phyloP scores from a whole-genome alignment of 2,113 vertebrate species.

The Tetrao urogallus region DNA sequence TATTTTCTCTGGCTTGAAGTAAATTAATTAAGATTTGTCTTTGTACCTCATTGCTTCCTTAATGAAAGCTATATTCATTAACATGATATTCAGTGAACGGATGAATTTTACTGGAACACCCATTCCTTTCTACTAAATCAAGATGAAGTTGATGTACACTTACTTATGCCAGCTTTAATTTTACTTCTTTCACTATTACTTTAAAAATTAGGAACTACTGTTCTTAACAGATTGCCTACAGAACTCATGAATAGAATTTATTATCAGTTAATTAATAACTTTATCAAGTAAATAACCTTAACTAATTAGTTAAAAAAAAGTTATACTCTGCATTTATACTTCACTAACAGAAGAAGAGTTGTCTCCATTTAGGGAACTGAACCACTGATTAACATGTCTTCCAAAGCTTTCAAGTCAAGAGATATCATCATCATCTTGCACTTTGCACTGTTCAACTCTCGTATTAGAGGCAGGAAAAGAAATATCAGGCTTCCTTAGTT shows the following conservation, averaged over 20 bases:
- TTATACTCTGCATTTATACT: background rate
- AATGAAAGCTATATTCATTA: background rate
- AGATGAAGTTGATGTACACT: background rate
- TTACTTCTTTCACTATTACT: background rate
- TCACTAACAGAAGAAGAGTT: background rate
- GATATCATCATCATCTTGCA: background rate
- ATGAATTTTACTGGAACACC: background rate
- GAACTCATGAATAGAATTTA: background rate
- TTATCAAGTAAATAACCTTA: background rate
- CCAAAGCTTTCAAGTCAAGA: background rate
- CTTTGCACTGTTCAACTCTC: background rate
- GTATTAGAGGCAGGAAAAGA: background rate
- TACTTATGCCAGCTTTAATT: background rate
- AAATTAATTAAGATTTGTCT: background rate
- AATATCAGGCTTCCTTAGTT: background rate
- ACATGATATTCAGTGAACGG: background rate
- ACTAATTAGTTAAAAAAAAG: background rate
- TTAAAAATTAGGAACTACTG: background rate
- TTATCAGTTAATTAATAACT: background rate
- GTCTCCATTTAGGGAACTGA: background rate
- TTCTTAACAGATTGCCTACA: background rate
- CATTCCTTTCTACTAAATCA: background rate
- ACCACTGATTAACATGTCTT: background rate
- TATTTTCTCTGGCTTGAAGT: too few relatives aligned
- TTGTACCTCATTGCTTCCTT: background rate